Base-by-base conservation (phyloP, 2,888 invertebrate species). In the Venusia cambrica region DNA sequence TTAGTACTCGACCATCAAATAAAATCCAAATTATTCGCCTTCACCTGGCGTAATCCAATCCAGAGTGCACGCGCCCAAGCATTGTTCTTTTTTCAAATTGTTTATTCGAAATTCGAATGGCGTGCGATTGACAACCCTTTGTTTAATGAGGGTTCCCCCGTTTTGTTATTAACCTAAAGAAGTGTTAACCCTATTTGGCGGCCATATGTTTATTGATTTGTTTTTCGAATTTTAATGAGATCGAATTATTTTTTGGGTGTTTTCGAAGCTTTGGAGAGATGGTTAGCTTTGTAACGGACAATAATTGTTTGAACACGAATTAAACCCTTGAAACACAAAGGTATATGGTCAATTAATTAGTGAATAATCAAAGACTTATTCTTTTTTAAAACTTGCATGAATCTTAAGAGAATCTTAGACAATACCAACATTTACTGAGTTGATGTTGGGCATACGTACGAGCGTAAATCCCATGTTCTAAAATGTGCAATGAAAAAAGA, bases 1-100 rank as follows among this genome's bases (percentile, higher is more conserved):
- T 16, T 25, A 25, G 7, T 14, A 32, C 28, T 38, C 10, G 8
- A 3, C 21, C 6, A 6, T 27, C 20, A 21, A 27, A 20, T 33
- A 24, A 36, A 30, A 30, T 26, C 31, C 27, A 14, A 38, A 31
- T 38, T 18, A 18, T n/a, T 12, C 19, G 14, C 46, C 48, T 54
- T 53, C 57, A 51, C 59, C 54, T 56, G 58, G 61, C 38, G 40
- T 31, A 40, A 35, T 33, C 19, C 29, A 44, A 44, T 44, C 39
- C 36, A 36, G 20, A 20, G 36, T 59, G 62, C 59, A 54, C 47
- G 62, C 59, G 58, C 41, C 34, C 34, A 24, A 29, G 19, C 34
- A 43, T 43, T 43, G 42, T 43, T 43, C 42, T 43, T 43, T 43
- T 43, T 38, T 38, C 38, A 24, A 42, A 42, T 42, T 42, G 42